These are phyloP conservation scores for Agelaius tricolor DNA, from an alignment of 2,113 vertebrate genomes.

Conservation along the genomic window DNA sequence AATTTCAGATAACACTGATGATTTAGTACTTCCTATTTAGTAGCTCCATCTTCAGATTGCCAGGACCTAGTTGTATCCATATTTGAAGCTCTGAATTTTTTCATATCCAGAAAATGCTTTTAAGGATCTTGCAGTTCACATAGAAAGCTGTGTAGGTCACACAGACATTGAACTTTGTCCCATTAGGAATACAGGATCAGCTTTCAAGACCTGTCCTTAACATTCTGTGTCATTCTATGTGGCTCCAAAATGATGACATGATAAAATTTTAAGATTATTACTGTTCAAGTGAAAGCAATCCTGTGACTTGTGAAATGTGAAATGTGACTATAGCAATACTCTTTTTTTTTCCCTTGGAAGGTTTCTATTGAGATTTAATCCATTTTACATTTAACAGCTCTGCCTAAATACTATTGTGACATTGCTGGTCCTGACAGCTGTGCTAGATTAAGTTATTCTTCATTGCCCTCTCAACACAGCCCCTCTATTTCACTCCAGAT, in stretches of 20 bases:
- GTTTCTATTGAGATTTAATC: neutral
- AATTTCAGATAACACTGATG: neutral
- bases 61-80: neutral
- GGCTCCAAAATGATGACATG: neutral
- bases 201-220: neutral
- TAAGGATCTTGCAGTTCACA: neutral
- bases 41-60: neutral
- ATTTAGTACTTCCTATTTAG: neutral
- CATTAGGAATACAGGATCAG: neutral
- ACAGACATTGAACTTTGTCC: neutral
- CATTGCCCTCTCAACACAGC: neutral
- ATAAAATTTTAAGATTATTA: neutral
- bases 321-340: rapidly evolving
- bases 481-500: neutral
- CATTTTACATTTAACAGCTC: neutral
- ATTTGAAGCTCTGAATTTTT: neutral
- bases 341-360: neutral
- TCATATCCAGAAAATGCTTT: neutral
- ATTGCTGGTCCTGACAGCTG: neutral
- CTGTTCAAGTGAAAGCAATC: neutral
- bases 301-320: neutral
- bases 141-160: neutral
- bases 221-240: neutral
- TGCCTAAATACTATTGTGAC: neutral
- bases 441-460: neutral